Base-by-base conservation (phyloP, 2,113 vertebrate species). In the Nerophis lumbriciformis region DNA sequence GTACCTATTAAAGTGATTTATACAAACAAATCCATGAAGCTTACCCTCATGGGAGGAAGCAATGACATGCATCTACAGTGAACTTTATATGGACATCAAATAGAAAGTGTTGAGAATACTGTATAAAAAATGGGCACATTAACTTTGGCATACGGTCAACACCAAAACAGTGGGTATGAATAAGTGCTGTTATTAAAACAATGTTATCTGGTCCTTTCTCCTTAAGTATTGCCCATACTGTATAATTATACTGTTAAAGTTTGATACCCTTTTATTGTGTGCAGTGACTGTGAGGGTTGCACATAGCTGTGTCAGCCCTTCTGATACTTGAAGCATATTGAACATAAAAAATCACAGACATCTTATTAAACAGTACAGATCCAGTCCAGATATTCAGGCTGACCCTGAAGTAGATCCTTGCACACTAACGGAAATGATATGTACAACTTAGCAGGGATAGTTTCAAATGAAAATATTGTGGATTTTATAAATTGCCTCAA, bases 1-100 rank as follows among this genome's bases (percentile, higher is more conserved):
- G 4, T 59, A 36, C 2, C 48, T 36, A 12, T 72, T 73, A 72
- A 66, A 65, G 48, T 52, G 64, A 69, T 73, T 75, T 72, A 72
- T 78, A 69, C n/a, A 45, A 61, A 48, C 53, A 65, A 47, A 66
- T 13, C 45, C 37, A 57, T 61, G 52, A 52, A 60, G n/a, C 12
- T 65, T 37, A 28, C 47, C 16, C 6, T 3, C 36, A 10, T 12
- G 5, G 37, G 6, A 21, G 39, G 56, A 65, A 74, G 59, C 6
- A 47, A 42, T 13, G 9, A 52, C 68, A 50, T 38, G 35, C 56
- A 15, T 61, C 51, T n/a, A 60, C 61, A 48, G 7, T 6, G n/a
- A 66, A 60, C 50, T 37, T 39, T 65, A 48, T 56, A 45, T 45
- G 16, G n/a, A 19, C 42, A 54, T 12, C 16, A n/a, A 49, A 38